These are phyloP conservation scores for Caenorhabditis latens DNA, from an alignment of 1,140 invertebrate species.

Conservation along the genomic window DNA sequence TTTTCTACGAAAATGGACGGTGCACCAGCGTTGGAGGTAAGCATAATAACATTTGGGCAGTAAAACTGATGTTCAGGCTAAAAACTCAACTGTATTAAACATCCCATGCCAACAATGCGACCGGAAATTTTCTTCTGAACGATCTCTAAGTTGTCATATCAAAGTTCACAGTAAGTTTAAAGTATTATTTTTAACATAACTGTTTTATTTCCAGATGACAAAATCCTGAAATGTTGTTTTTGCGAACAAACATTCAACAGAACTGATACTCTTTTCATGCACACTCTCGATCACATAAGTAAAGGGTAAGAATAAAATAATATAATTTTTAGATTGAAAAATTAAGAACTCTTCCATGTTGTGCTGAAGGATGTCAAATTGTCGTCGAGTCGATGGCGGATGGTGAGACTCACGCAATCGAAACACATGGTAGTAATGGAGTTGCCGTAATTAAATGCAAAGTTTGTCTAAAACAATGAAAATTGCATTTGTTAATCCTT, in stretches of 20 bases:
- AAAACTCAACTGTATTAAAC: not conserved
- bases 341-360: conserved; percentile 21
- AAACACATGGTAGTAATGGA: not conserved
- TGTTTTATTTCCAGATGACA: conserved; percentile 8
- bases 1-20: not conserved
- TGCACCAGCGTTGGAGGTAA: not conserved
- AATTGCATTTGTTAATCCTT: too few relatives aligned
- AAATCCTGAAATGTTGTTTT: conserved; percentile 28
- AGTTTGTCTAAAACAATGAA: not conserved
- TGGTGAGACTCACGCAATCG: not conserved
- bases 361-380: conserved; percentile 1
- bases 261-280: conserved; percentile 29
- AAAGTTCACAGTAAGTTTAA: conserved; percentile 16
- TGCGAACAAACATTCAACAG: conserved; percentile 23
- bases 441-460: not conserved
- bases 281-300: conserved; percentile 19
- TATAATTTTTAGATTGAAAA: not conserved
- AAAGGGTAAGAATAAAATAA: not conserved
- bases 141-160: conserved; percentile 25
- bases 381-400: not conserved
- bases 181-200: not conserved
- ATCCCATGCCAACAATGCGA: conserved; percentile 16
- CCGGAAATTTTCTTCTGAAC: not conserved
- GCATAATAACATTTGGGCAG: not conserved
- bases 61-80: too few relatives aligned